Evolutionary conservation across 2,888 invertebrate species (phyloP), one percentile per base, ranked within the genome.

Genomic region (Chymomyza caudatula): DNA sequence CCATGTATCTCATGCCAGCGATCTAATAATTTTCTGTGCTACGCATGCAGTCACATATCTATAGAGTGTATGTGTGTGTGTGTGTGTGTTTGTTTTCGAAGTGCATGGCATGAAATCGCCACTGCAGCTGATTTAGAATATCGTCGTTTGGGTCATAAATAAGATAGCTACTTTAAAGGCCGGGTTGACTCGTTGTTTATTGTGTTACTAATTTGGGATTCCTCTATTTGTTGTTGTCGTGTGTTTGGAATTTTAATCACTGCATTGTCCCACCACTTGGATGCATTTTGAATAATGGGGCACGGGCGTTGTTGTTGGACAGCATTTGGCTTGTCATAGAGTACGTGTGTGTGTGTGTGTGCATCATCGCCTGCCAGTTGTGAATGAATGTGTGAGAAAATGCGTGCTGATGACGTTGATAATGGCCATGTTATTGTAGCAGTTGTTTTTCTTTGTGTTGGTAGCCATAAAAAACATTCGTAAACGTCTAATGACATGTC

Each of bases 171-270:
- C 86, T 82, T 82, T 78, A 62, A 74, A 56, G 23, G 15, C 23
- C 82, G 61, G 69, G 53, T 65, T 68, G 70, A 62, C 73, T 75
- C 60, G 54, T 85, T 85, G 82, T 86, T 82, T 81, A 85, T 84
- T 82, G 86, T 86, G 86, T 72, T 82, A 83, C 84, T 85, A 84
- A 86, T 83, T 83, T 86, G 83, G 80, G 78, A 80, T 85, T 86
- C 75, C 77, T 77, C 72, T 65, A 54, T 71, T 63, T 63, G 54
- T 56, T 43, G 43, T 58, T 47, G 59, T 65, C 60, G 43, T 77
- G 78, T 73, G 82, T 66, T 54, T 71, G 74, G 87, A 85, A 85
- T 82, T 74, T 82, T 86, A 86, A 86, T 84, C 83, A 72, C 85
- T 80, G 51, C 61, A 20, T 20, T 69, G 81, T 59, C 3, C 20